Evolutionary conservation across 2,888 invertebrate species (phyloP), one percentile per base, ranked within the genome.

Genomic region (Lochmaea crataegi): DNA sequence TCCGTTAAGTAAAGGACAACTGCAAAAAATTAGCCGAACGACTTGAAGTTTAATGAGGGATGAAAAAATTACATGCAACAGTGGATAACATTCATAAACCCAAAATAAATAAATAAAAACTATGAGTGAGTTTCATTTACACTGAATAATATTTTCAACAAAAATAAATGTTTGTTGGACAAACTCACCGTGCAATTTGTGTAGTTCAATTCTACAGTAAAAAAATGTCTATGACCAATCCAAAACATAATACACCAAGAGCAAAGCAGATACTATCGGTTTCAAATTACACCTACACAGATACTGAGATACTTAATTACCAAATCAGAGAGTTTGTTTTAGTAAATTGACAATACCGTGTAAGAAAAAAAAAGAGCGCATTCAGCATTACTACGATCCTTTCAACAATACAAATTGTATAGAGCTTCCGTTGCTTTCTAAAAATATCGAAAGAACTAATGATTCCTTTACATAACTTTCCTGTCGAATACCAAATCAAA

Each of bases 341-440:
- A 38, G 32, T 1, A 63, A 63, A 63, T 63, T 63, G 42, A 18
- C 61, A 18, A 12, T 9, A 18, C 41, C 16, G 42, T 18, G 41
- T 63, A 45, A 41, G 41, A 38, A 16, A 2, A 41, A 63, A 63
- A 63, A 42, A 63, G n/a, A 63, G 10, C 3, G 42, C 42, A 63
- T 63, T 63, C 42, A 65, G 10, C 65, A 53, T 51, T 38, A 53
- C 12, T 32, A 38, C 65, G 16, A 16, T 56, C 53, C 11, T 51
- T 53, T 53, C 14, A 53, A 53, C 56, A 65, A 53, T 48, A 48
- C 14, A 69, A 51, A 69, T 38, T 63, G 61, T 61, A 11, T 68
- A 11, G 68, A 51, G 53, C 38, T 41, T 63, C 63, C 69, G 69
- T 66, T 60, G 51, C 73, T 73, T 69, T 73, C 73, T 72, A 73